These are phyloP conservation scores for Bellardia bayeri DNA, from an alignment of 2,888 invertebrate species.

Conservation along the genomic window DNA sequence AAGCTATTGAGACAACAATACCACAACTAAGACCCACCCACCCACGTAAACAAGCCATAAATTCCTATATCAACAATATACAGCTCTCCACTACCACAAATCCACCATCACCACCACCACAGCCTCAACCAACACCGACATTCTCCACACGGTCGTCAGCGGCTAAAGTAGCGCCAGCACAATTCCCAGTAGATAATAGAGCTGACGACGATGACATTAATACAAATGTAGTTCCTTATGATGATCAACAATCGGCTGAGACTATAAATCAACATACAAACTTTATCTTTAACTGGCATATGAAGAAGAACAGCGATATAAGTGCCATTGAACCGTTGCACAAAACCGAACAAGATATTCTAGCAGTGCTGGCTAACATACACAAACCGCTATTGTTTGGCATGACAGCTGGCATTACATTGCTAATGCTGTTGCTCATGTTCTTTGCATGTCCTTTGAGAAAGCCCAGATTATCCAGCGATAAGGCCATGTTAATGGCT, in stretches of 20 bases:
- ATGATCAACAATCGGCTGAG: constrained; percentile 75
- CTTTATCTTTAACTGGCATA: constrained; percentile 78
- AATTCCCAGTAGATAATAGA: constrained; percentile 49
- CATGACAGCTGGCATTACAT: constrained; percentile 76
- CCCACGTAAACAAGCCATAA: constrained; percentile 43
- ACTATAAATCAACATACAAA: constrained; percentile 75
- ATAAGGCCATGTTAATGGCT: constrained; percentile 78
- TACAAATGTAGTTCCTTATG: constrained; percentile 70
- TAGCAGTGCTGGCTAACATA: constrained; percentile 77
- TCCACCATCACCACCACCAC: constrained; percentile 2
- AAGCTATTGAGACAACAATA: constrained; percentile 52
- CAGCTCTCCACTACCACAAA: constrained; percentile 50
- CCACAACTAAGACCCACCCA: constrained; percentile 39
- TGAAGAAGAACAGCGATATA: constrained; percentile 75
- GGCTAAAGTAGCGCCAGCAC: not conserved
- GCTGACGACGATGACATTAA: constrained; percentile 57
- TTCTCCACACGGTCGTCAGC: constrained; percentile 8
- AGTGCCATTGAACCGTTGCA: constrained; percentile 77
- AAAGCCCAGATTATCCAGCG: constrained; percentile 75
- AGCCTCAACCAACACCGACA: constrained; percentile 17
- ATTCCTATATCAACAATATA: constrained; percentile 55
- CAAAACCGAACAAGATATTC: constrained; percentile 76
- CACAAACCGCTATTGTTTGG: constrained; percentile 79
- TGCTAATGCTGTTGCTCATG: constrained; percentile 76
- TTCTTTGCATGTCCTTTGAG: constrained; percentile 76